Percentiles rank a stretch among this genome's conserved stretches.
Conservation (phyloP, 2,888 invertebrate species). For the Pheosia gnoma region DNA sequence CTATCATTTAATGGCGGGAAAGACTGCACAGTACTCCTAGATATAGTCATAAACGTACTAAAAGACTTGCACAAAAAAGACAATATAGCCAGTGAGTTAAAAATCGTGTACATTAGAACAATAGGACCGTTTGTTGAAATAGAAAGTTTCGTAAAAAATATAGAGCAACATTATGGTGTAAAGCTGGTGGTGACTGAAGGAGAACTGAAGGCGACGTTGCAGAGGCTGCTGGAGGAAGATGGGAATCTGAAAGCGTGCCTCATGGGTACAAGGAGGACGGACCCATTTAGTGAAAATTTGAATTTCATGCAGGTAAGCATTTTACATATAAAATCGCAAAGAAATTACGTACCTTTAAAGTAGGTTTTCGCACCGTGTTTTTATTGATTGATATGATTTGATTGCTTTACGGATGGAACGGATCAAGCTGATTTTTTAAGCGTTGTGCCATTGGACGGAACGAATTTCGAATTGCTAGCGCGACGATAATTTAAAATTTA, state of each 20-base stretch:
- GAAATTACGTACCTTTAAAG: no score
- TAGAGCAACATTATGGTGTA: conserved; percentile 89
- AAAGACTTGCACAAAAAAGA: conserved; percentile 54
- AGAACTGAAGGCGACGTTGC: conserved; percentile 89
- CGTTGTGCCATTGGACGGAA: no score
- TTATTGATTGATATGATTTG: no score
- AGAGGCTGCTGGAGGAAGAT: conserved; percentile 83
- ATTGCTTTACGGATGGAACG: no score
- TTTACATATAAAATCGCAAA: no score
- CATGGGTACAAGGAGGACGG: conserved; percentile 96
- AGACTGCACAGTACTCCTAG: conserved; percentile 96
- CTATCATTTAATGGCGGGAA: conserved; percentile 99
- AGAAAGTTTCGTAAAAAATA: conserved; percentile 91
- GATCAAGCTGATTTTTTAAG: no score
- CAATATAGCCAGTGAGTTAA: conserved; percentile 74
- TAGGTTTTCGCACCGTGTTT: no score
- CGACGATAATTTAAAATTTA: no score
- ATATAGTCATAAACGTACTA: conserved; percentile 63
- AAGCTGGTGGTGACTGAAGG: conserved; percentile 87
- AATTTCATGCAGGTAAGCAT: conserved; percentile 86
- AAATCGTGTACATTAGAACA: conserved; percentile 92
- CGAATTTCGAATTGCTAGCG: no score
- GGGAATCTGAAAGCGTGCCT: conserved; percentile 90
- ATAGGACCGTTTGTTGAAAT: conserved; percentile 93
- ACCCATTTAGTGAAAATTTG: conserved; percentile 90